Evolutionary conservation across 2,888 invertebrate genomes (phyloP).

Genomic region (Cepaea hortensis): DNA sequence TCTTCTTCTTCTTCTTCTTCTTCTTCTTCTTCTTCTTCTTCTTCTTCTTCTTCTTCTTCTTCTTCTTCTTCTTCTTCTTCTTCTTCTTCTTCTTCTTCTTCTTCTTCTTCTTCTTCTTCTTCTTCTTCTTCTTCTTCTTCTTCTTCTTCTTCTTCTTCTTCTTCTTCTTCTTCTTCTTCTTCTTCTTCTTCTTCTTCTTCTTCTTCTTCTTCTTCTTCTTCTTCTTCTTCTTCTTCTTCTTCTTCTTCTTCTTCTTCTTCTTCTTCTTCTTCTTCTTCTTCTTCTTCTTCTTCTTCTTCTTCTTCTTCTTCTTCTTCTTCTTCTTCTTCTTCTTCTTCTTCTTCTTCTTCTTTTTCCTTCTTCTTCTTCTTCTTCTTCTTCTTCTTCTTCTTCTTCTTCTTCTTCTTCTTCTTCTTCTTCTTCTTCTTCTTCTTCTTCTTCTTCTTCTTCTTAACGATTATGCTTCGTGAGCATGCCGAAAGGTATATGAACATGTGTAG

Average conservation of each 20-base stretch:
- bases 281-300: not conserved
- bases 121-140: constrained; percentile 3
- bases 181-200: not conserved
- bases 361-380: constrained; percentile 15
- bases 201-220: constrained; percentile 21
- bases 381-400: not conserved
- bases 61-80: constrained; percentile 2
- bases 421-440: not conserved
- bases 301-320: not conserved
- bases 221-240: constrained; percentile 16
- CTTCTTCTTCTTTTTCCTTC: not conserved
- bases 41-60: not conserved
- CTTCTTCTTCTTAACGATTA: constrained; percentile 22
- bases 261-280: not conserved
- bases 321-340: constrained; percentile 20
- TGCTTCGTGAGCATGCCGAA: too few relatives aligned
- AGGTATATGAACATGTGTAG: too few relatives aligned
- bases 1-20: constrained; percentile 3
- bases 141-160: not conserved
- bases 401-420: not conserved
- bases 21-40: not conserved
- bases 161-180: not conserved
- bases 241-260: constrained; percentile 3
- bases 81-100: constrained; percentile 20
- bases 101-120: constrained; percentile 17